Base-by-base conservation (phyloP, 2,113 vertebrate species). In the Mesoclemmys tuberculata region DNA sequence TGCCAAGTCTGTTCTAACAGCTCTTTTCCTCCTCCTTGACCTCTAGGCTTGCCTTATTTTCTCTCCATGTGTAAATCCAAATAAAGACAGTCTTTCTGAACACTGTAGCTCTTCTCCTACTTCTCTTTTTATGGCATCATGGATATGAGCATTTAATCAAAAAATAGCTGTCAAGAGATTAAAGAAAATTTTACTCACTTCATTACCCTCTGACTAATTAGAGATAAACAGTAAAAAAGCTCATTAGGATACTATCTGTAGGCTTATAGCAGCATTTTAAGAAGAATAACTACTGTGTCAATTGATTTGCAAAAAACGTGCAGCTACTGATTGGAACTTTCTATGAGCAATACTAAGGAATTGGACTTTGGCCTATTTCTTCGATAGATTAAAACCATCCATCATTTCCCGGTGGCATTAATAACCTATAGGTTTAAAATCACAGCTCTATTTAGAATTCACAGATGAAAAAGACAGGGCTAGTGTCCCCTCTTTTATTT, bases 181-280 rank as follows among this genome's bases (percentile, higher is more conserved):
- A 95, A 87, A 93, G 80, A 94, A 95, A 94, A 95, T 91, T 93
- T 88, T 95, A 93, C 88, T 97, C 92, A 95, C 81, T 96, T 97
- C 95, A 97, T 95, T 93, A 96, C 44, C 75, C 85, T 94, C 55
- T 84, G 89, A 95, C 85, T 97, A 97, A 97, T 90, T 96, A 94
- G 74, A 58, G 64, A 82, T 84, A 97, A 95, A 94, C 38, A 92
- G 55, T 8, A 80, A 87, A 80, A 78, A 75, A 94, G 58, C 64
- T 96, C 54, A 61, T 94, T 85, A 96, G 41, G 89, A 91, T 84
- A 86, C 21, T 75, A 48, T 85, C 82, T 88, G 85, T 90, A 80
- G 74, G 88, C 94, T 78, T 56, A 10, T n/a, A 82, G 81, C 68
- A 91, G 85, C 46, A 55, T 2, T 6, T 6, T 10, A 94, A 94